Evolutionary conservation across 2,888 invertebrate genomes (phyloP).

Genomic region (Emesis russula): DNA sequence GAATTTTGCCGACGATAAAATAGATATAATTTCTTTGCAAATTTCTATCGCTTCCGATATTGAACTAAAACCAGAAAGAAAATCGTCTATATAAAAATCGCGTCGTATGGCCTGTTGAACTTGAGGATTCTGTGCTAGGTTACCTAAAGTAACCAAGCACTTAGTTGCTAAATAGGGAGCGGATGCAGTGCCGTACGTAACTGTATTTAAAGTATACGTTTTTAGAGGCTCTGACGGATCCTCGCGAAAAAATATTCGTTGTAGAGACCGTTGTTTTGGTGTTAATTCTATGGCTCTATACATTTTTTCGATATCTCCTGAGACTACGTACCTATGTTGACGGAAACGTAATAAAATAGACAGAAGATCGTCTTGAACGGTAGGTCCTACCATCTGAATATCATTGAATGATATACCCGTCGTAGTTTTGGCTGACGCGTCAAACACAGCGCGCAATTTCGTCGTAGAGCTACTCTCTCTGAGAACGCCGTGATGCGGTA

Average conservation of each 20-base stretch:
- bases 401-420: constrained; percentile 20
- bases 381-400: constrained; percentile 17
- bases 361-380: constrained; percentile 21
- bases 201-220: constrained; percentile 66
- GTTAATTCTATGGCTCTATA: constrained; percentile 20
- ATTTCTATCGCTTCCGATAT: constrained; percentile 45
- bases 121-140: constrained; percentile 35
- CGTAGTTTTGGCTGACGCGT: constrained; percentile 57
- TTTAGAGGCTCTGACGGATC: constrained; percentile 58
- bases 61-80: constrained; percentile 58
- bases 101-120: constrained; percentile 46
- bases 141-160: constrained; percentile 67
- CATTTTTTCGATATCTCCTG: constrained; percentile 26
- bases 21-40: constrained; percentile 58
- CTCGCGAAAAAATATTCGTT: constrained; percentile 78
- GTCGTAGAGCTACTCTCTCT: constrained; percentile 67
- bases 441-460: constrained; percentile 73
- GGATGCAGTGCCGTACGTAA: constrained; percentile 70
- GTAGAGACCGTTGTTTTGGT: constrained; percentile 40
- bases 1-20: constrained; percentile 67
- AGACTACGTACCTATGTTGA: constrained; percentile 16
- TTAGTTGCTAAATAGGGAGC: constrained; percentile 80
- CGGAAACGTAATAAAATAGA: neutral
- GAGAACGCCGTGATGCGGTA: constrained; percentile 82
- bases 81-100: constrained; percentile 85